These are phyloP conservation scores for Bombus confusus DNA, from an alignment of 1,140 invertebrate genomes.

Conservation along the genomic window DNA sequence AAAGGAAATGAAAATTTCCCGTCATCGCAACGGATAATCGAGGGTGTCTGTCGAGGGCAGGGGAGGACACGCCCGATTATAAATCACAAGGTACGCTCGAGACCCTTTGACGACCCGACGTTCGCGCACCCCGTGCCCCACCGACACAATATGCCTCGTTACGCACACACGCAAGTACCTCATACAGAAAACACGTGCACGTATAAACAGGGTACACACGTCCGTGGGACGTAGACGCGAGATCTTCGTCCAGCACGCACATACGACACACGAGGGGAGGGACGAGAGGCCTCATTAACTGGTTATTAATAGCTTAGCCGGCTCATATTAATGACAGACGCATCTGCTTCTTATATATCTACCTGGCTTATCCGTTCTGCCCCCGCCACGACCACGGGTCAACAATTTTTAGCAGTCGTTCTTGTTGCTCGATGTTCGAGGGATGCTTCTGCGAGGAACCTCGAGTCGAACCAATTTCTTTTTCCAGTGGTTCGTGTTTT, in stretches of 20 bases:
- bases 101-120: conserved; percentile 70
- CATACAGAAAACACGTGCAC: not conserved
- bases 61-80: conserved; percentile 64
- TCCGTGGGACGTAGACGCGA: conserved; percentile 44
- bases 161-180: conserved; percentile 6
- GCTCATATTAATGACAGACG: conserved; percentile 79
- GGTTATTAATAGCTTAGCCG: conserved; percentile 78
- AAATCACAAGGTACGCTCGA: conserved; percentile 70
- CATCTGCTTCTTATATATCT: conserved; percentile 75
- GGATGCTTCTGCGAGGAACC: not conserved
- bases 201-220: conserved; percentile 24
- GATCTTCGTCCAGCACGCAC: conserved; percentile 57
- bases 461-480: not conserved
- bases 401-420: conserved; percentile 57
- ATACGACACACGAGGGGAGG: conserved; percentile 64
- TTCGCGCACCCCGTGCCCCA: conserved; percentile 31
- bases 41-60: conserved; percentile 12
- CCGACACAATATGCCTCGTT: conserved; percentile 56
- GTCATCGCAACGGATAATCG: conserved; percentile 37
- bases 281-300: conserved; percentile 77
- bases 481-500: not conserved
- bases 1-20: conserved; percentile 32
- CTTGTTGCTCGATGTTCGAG: not conserved
- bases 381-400: conserved; percentile 31
- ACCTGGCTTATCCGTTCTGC: conserved; percentile 58